phyloP scores from a whole-genome alignment of 2,888 invertebrate species.

The Diaprepes abbreviatus region DNA sequence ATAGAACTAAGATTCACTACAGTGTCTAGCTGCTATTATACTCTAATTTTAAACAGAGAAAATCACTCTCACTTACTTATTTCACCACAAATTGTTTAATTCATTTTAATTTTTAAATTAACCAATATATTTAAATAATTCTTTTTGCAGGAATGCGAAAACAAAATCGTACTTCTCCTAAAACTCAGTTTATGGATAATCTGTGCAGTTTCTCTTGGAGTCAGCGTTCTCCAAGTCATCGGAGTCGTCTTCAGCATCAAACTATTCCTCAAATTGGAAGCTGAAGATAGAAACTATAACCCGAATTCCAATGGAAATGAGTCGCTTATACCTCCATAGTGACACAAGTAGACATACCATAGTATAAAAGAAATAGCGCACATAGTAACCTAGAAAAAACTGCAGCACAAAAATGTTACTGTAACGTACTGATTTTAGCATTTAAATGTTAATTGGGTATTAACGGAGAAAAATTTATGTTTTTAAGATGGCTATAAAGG shows the following conservation, averaged over 20 bases:
- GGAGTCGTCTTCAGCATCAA: slow-evolving; percentile 54
- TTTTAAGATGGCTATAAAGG: too few species aligned
- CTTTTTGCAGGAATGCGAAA: slow-evolving; percentile 54
- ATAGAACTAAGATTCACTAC: too few species aligned
- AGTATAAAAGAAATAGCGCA: neutral
- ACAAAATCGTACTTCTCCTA: slow-evolving; percentile 45
- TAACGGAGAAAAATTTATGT: neutral
- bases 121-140: too few species aligned
- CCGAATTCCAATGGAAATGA: slow-evolving; percentile 52
- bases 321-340: slow-evolving; percentile 45
- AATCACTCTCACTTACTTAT: too few species aligned
- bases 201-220: slow-evolving; percentile 53
- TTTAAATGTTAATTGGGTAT: neutral
- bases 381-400: neutral
- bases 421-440: neutral
- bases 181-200: slow-evolving; percentile 52
- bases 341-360: neutral
- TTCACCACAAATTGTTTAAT: too few species aligned
- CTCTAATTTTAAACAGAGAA: too few species aligned
- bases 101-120: too few species aligned
- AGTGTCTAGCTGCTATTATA: too few species aligned
- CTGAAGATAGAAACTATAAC: slow-evolving; percentile 52
- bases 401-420: neutral
- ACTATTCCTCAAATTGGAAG: slow-evolving; percentile 54
- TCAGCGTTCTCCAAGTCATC: slow-evolving; percentile 52